Conservation (phyloP, 2,888 invertebrate species). For the Drosophila heteroneura region DNA sequence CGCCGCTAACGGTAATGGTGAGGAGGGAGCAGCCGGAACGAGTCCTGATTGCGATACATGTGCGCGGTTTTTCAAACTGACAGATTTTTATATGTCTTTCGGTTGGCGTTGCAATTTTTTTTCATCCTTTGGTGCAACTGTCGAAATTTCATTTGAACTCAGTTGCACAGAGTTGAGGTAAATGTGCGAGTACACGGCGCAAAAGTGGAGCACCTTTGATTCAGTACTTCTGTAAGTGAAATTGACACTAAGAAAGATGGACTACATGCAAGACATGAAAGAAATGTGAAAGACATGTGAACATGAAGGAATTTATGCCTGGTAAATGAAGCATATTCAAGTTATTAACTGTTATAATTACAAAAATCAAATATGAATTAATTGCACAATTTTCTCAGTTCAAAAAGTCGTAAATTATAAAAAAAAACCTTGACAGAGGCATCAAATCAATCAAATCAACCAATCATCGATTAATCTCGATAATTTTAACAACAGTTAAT, state of each 20-base stretch:
- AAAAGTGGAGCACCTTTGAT: conserved; percentile 32
- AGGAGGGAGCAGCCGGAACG: conserved; percentile 40
- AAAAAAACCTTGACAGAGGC: background rate
- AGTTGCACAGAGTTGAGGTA: conserved; percentile 22
- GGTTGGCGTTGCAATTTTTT: conserved; percentile 56
- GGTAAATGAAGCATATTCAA: background rate
- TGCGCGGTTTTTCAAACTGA: conserved; percentile 76
- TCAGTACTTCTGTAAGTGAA: conserved; percentile 6
- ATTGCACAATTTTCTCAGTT: background rate
- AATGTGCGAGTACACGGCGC: conserved; percentile 42
- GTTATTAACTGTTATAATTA: background rate
- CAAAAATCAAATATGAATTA: background rate
- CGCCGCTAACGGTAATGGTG: conserved; percentile 27
- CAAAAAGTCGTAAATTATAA: background rate
- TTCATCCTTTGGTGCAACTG: conserved; percentile 46
- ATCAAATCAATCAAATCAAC: background rate
- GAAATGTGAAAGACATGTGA: background rate
- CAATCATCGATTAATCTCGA: background rate
- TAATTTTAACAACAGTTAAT: background rate
- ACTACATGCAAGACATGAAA: conserved; percentile 7
- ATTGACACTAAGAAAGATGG: background rate
- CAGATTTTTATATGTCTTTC: conserved; percentile 76
- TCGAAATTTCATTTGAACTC: conserved; percentile 46
- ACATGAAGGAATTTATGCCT: background rate
- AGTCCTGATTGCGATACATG: conserved; percentile 71